phyloP scores from a whole-genome alignment of 2,888 invertebrate species.

The Rhingia campestris region DNA sequence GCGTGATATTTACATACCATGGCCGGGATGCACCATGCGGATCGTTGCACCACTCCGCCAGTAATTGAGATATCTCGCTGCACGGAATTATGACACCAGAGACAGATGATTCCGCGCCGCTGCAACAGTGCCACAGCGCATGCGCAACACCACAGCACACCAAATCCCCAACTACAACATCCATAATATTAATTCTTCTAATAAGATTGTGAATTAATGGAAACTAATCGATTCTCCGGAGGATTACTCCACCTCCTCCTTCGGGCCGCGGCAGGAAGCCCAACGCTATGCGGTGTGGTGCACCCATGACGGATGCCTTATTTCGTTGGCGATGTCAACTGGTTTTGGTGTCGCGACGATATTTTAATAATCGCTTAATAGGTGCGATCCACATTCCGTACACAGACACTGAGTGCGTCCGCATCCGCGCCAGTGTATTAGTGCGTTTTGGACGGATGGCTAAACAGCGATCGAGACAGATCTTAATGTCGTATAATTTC shows the following conservation, averaged over 20 bases:
- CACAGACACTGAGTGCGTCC: not conserved
- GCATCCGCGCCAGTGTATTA: conserved; percentile 11
- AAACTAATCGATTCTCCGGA: conserved; percentile 72
- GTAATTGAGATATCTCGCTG: conserved; percentile 72
- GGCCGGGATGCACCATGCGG: conserved; percentile 53
- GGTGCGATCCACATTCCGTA: conserved; percentile 73
- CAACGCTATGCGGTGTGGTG: not conserved
- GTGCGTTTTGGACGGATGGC: conserved; percentile 47
- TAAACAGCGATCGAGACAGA: conserved; percentile 73
- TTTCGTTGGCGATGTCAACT: conserved; percentile 63
- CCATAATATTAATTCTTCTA: conserved; percentile 73
- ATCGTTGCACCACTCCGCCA: conserved; percentile 41
- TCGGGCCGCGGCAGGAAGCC: conserved; percentile 60
- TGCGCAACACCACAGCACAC: conserved; percentile 70
- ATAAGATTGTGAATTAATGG: conserved; percentile 74
- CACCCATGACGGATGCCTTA: conserved; percentile 61
- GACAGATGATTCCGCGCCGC: conserved; percentile 66
- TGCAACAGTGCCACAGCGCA: conserved; percentile 35
- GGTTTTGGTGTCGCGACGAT: conserved; percentile 74
- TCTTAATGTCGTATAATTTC: conserved; percentile 74
- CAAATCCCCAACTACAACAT: conserved; percentile 46
- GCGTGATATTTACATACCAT: conserved; percentile 71
- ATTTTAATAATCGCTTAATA: conserved; percentile 74
- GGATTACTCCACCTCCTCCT: conserved; percentile 67
- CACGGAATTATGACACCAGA: conserved; percentile 73